These are phyloP conservation scores for Syndactyla subalaris DNA, from an alignment of 2,797 vertebrate species.

Conservation along the genomic window DNA sequence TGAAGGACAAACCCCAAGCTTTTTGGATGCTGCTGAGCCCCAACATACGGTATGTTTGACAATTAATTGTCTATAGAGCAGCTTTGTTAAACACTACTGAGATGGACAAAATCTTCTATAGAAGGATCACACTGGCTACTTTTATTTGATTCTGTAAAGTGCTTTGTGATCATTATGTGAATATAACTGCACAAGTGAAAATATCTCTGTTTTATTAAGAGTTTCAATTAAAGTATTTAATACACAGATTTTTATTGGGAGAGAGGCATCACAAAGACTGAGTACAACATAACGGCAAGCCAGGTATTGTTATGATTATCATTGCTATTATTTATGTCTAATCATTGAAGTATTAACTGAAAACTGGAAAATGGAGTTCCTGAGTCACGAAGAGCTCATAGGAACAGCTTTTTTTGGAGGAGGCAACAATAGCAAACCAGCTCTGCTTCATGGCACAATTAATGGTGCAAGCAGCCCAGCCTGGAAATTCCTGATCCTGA, in stretches of 20 bases:
- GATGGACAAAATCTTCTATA: background rate
- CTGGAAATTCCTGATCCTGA: background rate
- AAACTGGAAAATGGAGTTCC: background rate
- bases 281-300: background rate
- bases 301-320: constrained; percentile 4
- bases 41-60: background rate
- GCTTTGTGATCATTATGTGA: background rate
- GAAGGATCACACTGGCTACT: background rate
- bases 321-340: constrained; percentile 7
- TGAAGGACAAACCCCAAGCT: background rate
- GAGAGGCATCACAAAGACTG: background rate
- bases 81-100: background rate
- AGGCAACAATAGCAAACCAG: background rate
- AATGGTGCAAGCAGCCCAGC: background rate
- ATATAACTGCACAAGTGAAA: background rate
- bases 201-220: background rate
- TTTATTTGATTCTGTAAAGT: background rate
- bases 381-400: background rate
- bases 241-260: background rate
- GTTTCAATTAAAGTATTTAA: constrained; percentile 42
- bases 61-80: background rate
- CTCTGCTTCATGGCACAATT: background rate
- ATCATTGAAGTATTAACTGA: background rate
- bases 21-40: background rate
- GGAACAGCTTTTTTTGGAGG: background rate